These are phyloP conservation scores for Heptranchias perlo DNA, from an alignment of 2,113 vertebrate genomes.

Conservation along the genomic window DNA sequence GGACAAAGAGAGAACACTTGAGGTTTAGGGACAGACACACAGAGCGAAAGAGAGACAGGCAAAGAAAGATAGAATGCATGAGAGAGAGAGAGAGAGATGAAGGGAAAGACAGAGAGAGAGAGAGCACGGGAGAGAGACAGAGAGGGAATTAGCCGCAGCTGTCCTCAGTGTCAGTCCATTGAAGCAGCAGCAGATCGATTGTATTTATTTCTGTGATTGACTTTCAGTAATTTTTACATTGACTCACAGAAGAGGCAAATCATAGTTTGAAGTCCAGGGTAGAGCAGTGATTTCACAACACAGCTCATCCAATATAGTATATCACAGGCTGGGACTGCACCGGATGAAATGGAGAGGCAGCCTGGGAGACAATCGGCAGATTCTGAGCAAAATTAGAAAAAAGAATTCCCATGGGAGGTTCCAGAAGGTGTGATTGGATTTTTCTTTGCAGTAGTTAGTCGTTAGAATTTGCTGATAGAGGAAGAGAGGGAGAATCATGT, in stretches of 20 bases:
- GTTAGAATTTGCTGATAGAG: not conserved
- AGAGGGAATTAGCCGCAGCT: not conserved
- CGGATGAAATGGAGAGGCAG: not conserved
- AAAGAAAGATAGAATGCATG: too few species aligned
- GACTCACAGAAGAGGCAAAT: not conserved
- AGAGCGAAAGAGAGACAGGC: not conserved
- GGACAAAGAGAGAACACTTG: not conserved
- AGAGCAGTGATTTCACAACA: not conserved
- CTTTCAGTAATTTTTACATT: not conserved
- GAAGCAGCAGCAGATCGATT: not conserved
- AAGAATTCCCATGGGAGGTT: not conserved
- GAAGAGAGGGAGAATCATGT: not conserved
- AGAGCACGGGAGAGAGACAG: not conserved
- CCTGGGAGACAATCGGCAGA: not conserved
- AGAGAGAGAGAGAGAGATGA: too few species aligned
- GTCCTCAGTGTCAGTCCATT: not conserved
- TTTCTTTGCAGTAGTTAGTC: not conserved
- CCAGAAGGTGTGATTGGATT: not conserved
- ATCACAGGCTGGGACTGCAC: not conserved
- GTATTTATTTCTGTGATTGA: not conserved
- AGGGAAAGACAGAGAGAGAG: too few species aligned
- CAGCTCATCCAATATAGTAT: not conserved
- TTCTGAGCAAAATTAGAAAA: not conserved
- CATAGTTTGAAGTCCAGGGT: not conserved
- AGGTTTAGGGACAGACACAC: not conserved